These are phyloP conservation scores for Sebastes reedi DNA, from an alignment of 2,797 vertebrate genomes.

Conservation along the genomic window DNA sequence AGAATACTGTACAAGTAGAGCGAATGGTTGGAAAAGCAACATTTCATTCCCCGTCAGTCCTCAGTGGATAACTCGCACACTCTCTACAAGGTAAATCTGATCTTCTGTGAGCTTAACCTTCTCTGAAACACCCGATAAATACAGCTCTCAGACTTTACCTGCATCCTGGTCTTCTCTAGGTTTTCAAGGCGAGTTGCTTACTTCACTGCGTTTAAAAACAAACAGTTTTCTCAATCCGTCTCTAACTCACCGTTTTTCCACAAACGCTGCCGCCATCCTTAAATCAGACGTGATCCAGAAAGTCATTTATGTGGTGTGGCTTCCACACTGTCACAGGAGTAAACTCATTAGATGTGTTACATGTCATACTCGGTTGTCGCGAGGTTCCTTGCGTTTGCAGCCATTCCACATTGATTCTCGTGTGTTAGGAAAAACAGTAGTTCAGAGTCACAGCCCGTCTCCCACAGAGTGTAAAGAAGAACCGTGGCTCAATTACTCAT, in stretches of 20 bases:
- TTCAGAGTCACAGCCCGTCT: slow-evolving; percentile 57
- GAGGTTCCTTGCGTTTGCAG: slow-evolving; percentile 6
- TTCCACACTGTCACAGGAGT: slow-evolving; percentile 15
- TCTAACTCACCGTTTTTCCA: slow-evolving; percentile 13
- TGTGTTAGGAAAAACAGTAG: slow-evolving; percentile 55
- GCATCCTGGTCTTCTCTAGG: slow-evolving; percentile 10
- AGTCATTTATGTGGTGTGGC: slow-evolving; percentile 9
- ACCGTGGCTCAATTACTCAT: slow-evolving; percentile 68
- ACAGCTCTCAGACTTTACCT: slow-evolving; percentile 11
- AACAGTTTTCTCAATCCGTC: slow-evolving; percentile 19
- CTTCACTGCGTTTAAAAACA: slow-evolving; percentile 50
- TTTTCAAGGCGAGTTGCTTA: slow-evolving; percentile 45
- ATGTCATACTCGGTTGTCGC: slow-evolving; percentile 12
- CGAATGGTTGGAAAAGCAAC: background rate
- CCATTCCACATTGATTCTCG: slow-evolving; percentile 40
- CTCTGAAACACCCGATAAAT: background rate
- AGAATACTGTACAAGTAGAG: background rate
- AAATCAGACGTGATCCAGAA: slow-evolving; percentile 5
- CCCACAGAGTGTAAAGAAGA: slow-evolving; percentile 55
- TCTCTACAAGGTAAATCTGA: slow-evolving; percentile 2
- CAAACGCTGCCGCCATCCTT: slow-evolving; percentile 50
- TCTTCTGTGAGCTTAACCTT: slow-evolving; percentile 1
- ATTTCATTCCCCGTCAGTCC: background rate
- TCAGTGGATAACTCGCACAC: background rate
- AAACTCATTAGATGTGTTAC: slow-evolving; percentile 23